phyloP scores from a whole-genome alignment of 1,140 invertebrate species.

The Rhagoletis zephyria region DNA sequence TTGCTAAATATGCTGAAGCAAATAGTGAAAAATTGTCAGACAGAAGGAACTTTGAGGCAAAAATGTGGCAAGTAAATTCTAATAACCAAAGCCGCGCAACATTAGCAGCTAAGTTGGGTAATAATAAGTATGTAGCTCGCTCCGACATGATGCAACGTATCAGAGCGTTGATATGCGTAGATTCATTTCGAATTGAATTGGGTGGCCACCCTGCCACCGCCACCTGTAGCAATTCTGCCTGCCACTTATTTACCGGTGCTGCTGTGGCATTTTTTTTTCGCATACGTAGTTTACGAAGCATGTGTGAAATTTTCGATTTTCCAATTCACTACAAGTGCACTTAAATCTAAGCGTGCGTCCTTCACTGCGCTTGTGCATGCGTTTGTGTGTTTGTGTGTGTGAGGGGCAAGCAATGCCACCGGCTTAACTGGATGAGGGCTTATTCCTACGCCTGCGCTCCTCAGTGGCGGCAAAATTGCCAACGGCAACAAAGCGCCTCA shows the following conservation, averaged over 20 bases:
- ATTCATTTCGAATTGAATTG: not conserved
- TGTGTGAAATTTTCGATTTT: slow-evolving; percentile 40
- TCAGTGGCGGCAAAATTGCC: slow-evolving; percentile 6
- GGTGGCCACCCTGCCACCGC: too few species aligned
- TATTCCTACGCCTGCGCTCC: not conserved
- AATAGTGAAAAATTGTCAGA: not conserved
- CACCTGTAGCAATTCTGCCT: not conserved
- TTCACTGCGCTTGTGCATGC: not conserved
- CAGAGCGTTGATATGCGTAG: not conserved
- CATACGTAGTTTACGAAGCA: not conserved
- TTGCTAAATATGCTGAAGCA: not conserved
- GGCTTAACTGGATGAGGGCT: not conserved
- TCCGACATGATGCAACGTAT: not conserved
- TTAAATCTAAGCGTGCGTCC: not conserved
- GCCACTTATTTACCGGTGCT: not conserved
- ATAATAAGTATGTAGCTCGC: not conserved
- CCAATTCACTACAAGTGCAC: slow-evolving; percentile 11
- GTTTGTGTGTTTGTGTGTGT: not conserved
- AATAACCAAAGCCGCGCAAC: slow-evolving; percentile 1
- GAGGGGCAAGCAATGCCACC: not conserved
- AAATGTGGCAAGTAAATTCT: not conserved
- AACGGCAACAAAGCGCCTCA: not conserved
- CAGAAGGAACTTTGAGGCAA: too few species aligned
- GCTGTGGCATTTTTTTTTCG: not conserved
- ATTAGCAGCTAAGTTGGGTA: slow-evolving; percentile 46